Evolutionary conservation across 2,888 invertebrate species (phyloP).

Genomic region (Melitaea athalia): DNA sequence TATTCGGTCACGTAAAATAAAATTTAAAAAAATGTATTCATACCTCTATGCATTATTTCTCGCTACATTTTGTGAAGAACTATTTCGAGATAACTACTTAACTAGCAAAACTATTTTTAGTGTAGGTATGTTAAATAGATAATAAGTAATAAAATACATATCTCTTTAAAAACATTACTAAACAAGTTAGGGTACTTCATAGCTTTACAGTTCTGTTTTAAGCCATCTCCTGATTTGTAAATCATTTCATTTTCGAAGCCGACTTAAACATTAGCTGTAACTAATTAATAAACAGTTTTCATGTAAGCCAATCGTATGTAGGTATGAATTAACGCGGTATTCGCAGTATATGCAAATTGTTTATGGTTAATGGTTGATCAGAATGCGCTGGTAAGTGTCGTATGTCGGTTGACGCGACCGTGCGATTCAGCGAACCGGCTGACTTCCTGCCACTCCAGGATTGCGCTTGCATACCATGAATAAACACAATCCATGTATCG

Average conservation of each 20-base stretch:
- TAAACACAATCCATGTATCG: slow-evolving; percentile 53
- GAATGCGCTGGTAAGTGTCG: slow-evolving; percentile 55
- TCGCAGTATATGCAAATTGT: slow-evolving; percentile 28
- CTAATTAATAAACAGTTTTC: slow-evolving; percentile 14
- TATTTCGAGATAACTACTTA: slow-evolving; percentile 7
- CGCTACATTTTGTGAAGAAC: not conserved
- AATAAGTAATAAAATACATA: slow-evolving; percentile 5
- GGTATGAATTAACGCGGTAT: slow-evolving; percentile 10
- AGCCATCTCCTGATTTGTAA: not conserved
- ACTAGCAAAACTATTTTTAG: not conserved
- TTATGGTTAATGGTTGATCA: slow-evolving; percentile 53
- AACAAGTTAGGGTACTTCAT: slow-evolving; percentile 3
- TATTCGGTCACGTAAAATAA: not conserved
- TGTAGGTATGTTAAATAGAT: not conserved
- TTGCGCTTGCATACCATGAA: slow-evolving; percentile 60
- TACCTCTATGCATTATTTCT: not conserved
- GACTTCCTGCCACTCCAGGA: slow-evolving; percentile 67
- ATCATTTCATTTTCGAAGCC: slow-evolving; percentile 4
- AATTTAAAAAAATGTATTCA: not conserved
- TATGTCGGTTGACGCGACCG: slow-evolving; percentile 56
- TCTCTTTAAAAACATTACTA: slow-evolving; percentile 4
- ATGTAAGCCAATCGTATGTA: slow-evolving; percentile 6
- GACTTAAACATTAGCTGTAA: slow-evolving; percentile 2
- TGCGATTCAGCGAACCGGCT: slow-evolving; percentile 68
- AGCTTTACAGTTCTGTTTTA: slow-evolving; percentile 1